Base-by-base conservation (phyloP, 2,797 vertebrate species). In the Pachyuromys duprasi region DNA sequence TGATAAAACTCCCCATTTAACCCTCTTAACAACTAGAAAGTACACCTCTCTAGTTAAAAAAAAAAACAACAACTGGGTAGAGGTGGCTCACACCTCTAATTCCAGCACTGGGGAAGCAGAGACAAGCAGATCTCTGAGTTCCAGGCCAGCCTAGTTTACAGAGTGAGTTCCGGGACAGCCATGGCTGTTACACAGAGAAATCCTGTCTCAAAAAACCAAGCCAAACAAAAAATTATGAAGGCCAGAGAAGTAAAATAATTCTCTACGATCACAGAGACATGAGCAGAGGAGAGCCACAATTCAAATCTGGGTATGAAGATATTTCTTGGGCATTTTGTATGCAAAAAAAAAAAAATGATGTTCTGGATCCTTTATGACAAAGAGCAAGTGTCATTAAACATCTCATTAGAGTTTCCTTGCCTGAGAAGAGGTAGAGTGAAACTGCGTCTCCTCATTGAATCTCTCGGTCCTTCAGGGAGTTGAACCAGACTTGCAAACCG, bases 381-480 rank as follows among this genome's bases (percentile, higher is more conserved):
- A 74, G 1, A 65, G 15, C 36, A 94, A 86, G 63, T 55, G 53
- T 28, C 57, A 92, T 28, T 8, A 86, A 95, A 90, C 26, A 91
- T 83, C 3, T 80, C 81, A 53, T 45, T 53, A 90, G 36, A 86
- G 88, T 80, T 87, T 63, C n/a, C 45, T 83, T 83, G 70, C 86
- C 92, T 94, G 86, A 57, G 39, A 97, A 83, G 31, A 74, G 90
- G 18, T 89, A 24, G 67, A 42, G 62, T 83, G 86, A 80, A 89
- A 91, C 39, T 72, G 88, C 74, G n/a, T 67, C 92, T 79, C 79
- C 49, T 65, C 65, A 15, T 72, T 93, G 74, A 90, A 13, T 91
- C 80, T 94, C 74, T 83, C 94, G 78, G 31, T 75, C n/a, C 90
- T 90, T 96, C 62, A 69, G 45, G 70, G 39, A 45, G 26, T 60